A percentile compares a stretch with the other conserved stretches of the same genome.
Evolutionary conservation across 2,888 invertebrate genomes (phyloP).

Genomic region (Coelopa pilipes): DNA sequence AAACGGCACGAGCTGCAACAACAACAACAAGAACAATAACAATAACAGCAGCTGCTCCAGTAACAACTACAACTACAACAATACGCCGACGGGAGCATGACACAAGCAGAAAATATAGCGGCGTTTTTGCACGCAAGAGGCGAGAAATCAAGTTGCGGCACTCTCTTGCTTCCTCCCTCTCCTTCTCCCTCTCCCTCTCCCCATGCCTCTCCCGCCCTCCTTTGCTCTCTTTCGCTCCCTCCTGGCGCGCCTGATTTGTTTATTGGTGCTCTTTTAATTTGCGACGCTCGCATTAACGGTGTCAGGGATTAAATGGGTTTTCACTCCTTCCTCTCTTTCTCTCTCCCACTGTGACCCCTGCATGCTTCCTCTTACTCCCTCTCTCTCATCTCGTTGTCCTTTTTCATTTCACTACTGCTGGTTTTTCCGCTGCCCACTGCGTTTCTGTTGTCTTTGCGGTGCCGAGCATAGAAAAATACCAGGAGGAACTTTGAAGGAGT

Average conservation of each 20-base stretch:
- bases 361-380: no score
- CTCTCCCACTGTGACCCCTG: not conserved
- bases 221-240: not conserved
- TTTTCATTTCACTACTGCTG: no score
- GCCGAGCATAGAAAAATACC: not conserved
- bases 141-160: slow-evolving; percentile 23
- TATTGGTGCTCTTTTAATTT: slow-evolving; percentile 12
- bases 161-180: not conserved
- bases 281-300: slow-evolving; percentile 14
- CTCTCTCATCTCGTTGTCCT: no score
- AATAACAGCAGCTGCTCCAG: no score
- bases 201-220: not conserved
- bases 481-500: not conserved
- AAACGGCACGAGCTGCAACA: not conserved
- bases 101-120: not conserved
- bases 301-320: slow-evolving; percentile 18
- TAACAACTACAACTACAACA: not conserved
- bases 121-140: slow-evolving; percentile 3
- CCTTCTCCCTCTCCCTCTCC: not conserved
- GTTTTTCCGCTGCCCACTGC: no score
- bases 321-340: not conserved
- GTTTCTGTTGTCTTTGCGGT: not conserved
- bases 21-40: not conserved
- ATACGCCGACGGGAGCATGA: not conserved
- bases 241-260: not conserved